These are phyloP conservation scores for Vanessa cardui DNA, from an alignment of 2,888 invertebrate species.

Conservation along the genomic window DNA sequence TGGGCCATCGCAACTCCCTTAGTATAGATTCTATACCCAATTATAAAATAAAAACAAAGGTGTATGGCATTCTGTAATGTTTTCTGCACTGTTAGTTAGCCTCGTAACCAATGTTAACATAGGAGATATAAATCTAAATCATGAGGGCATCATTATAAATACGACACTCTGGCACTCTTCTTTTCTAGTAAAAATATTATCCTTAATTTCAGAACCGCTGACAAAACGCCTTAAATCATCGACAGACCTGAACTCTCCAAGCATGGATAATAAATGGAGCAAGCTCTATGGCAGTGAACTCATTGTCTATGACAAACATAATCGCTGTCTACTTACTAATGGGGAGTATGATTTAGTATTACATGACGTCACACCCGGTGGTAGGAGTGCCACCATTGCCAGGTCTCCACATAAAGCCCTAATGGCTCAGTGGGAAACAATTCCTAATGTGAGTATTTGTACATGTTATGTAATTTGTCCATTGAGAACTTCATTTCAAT, in stretches of 20 bases:
- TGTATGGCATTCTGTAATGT: too few relatives aligned
- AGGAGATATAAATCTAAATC: too few relatives aligned
- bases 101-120: too few relatives aligned
- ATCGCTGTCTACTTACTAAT: constrained; percentile 91
- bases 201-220: constrained; percentile 82
- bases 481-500: neutral
- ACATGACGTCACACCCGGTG: constrained; percentile 90
- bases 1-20: too few relatives aligned
- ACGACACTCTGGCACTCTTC: too few relatives aligned
- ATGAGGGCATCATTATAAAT: too few relatives aligned
- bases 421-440: constrained; percentile 84
- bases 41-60: too few relatives aligned
- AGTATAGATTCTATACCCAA: too few relatives aligned
- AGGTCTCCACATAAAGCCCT: constrained; percentile 77
- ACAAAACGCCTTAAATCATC: constrained; percentile 87
- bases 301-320: constrained; percentile 94
- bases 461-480: neutral
- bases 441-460: constrained; percentile 77
- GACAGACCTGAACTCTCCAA: constrained; percentile 60
- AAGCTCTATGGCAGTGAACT: constrained; percentile 90
- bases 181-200: constrained; percentile 11
- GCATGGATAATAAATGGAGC: constrained; percentile 73
- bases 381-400: constrained; percentile 67
- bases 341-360: constrained; percentile 95
- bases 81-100: too few relatives aligned